These are phyloP conservation scores for Argopecten irradians DNA, from an alignment of 1,140 invertebrate genomes.

Conservation along the genomic window DNA sequence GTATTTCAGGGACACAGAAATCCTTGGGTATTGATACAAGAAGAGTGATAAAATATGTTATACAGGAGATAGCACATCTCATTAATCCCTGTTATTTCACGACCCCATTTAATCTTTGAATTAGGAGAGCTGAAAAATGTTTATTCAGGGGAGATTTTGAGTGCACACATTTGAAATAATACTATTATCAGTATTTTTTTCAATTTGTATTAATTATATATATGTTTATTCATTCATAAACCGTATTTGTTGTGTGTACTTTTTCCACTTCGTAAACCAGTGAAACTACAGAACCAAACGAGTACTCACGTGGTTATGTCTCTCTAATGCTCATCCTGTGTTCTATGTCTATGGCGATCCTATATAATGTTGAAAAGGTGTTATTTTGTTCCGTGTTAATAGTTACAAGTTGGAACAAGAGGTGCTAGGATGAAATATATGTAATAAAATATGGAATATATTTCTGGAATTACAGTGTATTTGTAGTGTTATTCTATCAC, in stretches of 20 bases:
- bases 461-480: background rate
- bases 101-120: too few relatives aligned
- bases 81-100: too few relatives aligned
- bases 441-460: constrained; percentile 5
- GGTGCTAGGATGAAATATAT: constrained; percentile 5
- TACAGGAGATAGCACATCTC: too few relatives aligned
- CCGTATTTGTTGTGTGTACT: background rate
- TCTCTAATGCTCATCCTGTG: background rate
- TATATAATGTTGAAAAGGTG: background rate
- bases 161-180: background rate
- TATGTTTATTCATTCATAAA: too few relatives aligned
- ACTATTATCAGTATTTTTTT: background rate
- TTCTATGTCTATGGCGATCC: background rate
- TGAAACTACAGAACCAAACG: background rate
- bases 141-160: too few relatives aligned
- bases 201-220: background rate
- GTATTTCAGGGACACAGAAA: too few relatives aligned
- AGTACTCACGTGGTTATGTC: background rate
- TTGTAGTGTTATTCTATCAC: background rate
- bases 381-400: background rate
- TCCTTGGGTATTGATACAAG: too few relatives aligned
- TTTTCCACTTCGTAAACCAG: background rate
- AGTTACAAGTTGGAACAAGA: background rate
- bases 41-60: too few relatives aligned
- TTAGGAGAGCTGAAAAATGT: too few relatives aligned